Evolutionary conservation across 1,140 invertebrate species (phyloP).

Genomic region (Trachelipus rathkii): DNA sequence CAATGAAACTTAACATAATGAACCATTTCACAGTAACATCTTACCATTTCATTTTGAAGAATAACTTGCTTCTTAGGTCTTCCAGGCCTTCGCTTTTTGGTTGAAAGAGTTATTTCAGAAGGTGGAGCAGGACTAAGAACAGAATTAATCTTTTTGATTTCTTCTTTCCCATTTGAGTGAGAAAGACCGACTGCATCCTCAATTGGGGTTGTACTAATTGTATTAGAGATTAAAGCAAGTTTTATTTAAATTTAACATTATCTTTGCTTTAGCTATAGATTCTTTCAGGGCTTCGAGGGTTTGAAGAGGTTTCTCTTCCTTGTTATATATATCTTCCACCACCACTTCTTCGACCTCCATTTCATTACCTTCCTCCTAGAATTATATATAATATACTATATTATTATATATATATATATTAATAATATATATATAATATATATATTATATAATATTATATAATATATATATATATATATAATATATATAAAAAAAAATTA

Average conservation of each 20-base stretch:
- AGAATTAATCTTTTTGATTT: not conserved
- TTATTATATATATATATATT: too few relatives aligned
- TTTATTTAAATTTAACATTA: not conserved
- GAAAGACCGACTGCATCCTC: not conserved
- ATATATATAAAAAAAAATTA: too few relatives aligned
- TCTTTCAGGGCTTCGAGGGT: not conserved
- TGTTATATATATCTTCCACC: not conserved
- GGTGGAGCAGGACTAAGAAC: not conserved
- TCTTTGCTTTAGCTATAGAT: not conserved
- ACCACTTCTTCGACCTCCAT: not conserved
- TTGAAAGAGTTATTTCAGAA: not conserved
- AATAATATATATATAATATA: too few relatives aligned
- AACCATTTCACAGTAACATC: too few relatives aligned
- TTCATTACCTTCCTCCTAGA: not conserved
- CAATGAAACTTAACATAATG: too few relatives aligned
- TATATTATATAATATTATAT: too few relatives aligned
- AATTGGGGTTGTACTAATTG: too few relatives aligned
- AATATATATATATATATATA: too few relatives aligned
- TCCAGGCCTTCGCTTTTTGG: not conserved
- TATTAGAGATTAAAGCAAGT: too few relatives aligned
- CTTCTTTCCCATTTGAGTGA: not conserved
- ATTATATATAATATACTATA: too few relatives aligned
- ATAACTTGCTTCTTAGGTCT: not conserved
- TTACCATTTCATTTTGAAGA: not conserved
- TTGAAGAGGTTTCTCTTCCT: not conserved